Evolutionary conservation across 2,888 invertebrate genomes (phyloP), one percentile per base, ranked within the genome.

Genomic region (Hermaeophaga mercurialis): DNA sequence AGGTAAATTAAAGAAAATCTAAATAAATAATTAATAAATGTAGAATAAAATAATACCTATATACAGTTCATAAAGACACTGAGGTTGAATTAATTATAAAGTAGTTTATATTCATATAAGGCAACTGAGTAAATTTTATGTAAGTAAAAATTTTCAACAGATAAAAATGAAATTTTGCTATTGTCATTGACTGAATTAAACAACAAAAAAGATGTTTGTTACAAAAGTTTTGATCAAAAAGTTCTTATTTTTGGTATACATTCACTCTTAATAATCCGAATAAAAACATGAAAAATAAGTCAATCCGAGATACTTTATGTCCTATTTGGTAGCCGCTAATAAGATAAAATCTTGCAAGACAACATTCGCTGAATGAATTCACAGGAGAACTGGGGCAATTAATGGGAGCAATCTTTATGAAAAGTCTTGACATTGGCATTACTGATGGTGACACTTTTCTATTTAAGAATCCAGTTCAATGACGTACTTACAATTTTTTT

Each of bases 391-490:
- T 57, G 44, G 57, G 54, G 54, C 54, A 54, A 52, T 54, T 60
- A 60, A 34, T 48, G 41, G 28, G 54, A 47, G 47, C 57, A 53
- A 47, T 61, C 45, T 43, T 57, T 54, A 60, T 50, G 54, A 54
- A 48, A 38, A 54, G 36, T 28, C 55, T 49, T 58, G 60, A 58
- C 54, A 54, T 58, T 56, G 47, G 48, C 56, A 60, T 54, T 59
- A 56, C 47, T 59, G 49, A 26, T 48, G 56, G 56, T 57, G 61
- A 63, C 63, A 63, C 58, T 63, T 65, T 63, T 53, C 61, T 63
- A 65, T 61, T 60, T 55, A 56, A 52, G 41, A 46, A 31, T 56
- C 45, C 1, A 39, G 11, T 12, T 3, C 12, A 31, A 12, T 31
- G 31, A n/a, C 31, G 31, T 31, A 11, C 12, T 8, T 26, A 26